Conservation (phyloP, 2,797 vertebrate genomes). For the Discoglossus pictus region DNA sequence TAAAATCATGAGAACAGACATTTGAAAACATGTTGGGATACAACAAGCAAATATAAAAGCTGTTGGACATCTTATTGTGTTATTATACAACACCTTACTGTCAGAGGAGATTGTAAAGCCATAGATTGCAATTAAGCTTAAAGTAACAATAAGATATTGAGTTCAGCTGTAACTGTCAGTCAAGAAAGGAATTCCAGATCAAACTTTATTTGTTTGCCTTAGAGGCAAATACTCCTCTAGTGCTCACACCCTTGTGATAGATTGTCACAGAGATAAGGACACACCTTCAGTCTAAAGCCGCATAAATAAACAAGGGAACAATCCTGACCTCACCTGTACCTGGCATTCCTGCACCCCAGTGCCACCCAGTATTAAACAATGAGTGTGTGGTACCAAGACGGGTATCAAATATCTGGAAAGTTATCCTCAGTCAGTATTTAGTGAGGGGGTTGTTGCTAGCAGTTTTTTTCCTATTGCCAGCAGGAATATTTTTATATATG, state of each 20-base stretch:
- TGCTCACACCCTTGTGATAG: slow-evolving; percentile 20
- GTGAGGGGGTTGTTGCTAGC: too few relatives aligned
- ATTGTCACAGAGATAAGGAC: slow-evolving; percentile 30
- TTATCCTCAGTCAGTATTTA: too few relatives aligned
- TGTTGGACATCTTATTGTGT: too few relatives aligned
- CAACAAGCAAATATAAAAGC: too few relatives aligned
- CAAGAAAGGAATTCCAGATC: background rate
- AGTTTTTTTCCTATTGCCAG: too few relatives aligned
- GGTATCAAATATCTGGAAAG: too few relatives aligned
- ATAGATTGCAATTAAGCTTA: background rate
- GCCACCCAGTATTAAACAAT: background rate
- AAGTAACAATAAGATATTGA: background rate
- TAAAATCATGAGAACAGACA: too few relatives aligned
- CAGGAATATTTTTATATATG: too few relatives aligned
- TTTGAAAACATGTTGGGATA: too few relatives aligned
- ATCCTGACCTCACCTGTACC: background rate
- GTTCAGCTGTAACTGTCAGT: background rate
- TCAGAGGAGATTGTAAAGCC: too few relatives aligned
- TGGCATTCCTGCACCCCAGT: background rate
- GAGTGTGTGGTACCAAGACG: too few relatives aligned
- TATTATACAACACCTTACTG: too few relatives aligned
- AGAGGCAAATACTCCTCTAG: slow-evolving; percentile 16
- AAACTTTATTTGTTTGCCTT: slow-evolving; percentile 29
- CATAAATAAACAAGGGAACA: slow-evolving; percentile 21
- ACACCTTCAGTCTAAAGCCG: slow-evolving; percentile 33